Conservation (phyloP, 1,140 invertebrate genomes). For the Drosophila pandora region DNA sequence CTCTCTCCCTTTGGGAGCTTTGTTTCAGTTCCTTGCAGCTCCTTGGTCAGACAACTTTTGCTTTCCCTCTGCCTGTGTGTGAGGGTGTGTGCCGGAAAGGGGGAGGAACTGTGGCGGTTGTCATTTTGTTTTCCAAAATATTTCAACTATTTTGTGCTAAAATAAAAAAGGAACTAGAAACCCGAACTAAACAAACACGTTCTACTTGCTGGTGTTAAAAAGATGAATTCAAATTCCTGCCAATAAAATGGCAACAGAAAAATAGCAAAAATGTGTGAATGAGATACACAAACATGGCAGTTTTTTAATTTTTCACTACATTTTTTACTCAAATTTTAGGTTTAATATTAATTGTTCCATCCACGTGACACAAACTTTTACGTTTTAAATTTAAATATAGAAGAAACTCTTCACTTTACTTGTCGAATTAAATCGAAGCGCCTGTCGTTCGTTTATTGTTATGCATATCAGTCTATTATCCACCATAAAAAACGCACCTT, state of each 20-base stretch:
- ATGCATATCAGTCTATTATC: conserved; percentile 42
- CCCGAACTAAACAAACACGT: neutral
- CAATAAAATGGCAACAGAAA: neutral
- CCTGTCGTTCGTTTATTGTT: conserved; percentile 43
- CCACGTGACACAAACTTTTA: neutral
- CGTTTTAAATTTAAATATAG: neutral
- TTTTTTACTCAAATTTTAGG: neutral
- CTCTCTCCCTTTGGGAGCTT: conserved; percentile 58
- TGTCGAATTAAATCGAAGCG: neutral
- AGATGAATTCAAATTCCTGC: neutral
- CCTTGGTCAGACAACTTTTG: conserved; percentile 74
- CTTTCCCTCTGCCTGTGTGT: conserved; percentile 62
- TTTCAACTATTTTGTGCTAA: neutral
- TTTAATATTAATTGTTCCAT: neutral
- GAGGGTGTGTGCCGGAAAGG: neutral
- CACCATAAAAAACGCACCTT: conserved; percentile 10
- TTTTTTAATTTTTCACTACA: neutral
- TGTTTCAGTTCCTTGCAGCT: conserved; percentile 72
- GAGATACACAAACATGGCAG: neutral
- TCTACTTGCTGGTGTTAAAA: neutral
- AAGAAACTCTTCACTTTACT: neutral
- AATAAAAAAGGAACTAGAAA: neutral
- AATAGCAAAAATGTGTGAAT: neutral
- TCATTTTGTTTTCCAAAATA: neutral
- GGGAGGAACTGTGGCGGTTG: neutral